Conservation (phyloP, 2,113 vertebrate genomes). For the Pomatostomus ruficeps region DNA sequence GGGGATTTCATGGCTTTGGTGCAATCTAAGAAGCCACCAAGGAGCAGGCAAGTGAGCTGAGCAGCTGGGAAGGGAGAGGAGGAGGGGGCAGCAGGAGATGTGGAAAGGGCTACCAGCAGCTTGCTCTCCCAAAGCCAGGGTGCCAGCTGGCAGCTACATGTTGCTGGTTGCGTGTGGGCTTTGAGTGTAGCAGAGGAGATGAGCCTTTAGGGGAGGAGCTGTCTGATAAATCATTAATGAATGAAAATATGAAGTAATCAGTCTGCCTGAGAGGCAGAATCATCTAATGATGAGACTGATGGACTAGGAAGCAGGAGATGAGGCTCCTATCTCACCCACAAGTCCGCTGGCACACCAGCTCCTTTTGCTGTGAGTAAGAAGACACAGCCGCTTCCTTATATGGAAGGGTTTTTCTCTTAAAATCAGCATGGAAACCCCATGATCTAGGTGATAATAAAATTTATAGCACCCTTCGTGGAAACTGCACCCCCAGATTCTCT, state of each 20-base stretch:
- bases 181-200: not conserved
- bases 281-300: not conserved
- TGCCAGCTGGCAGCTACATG: constrained; percentile 23
- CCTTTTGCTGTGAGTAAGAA: not conserved
- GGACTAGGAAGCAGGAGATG: not conserved
- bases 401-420: not conserved
- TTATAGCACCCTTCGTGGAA: not conserved
- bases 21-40: not conserved
- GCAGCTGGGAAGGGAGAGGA: not conserved
- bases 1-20: not conserved
- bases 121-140: not conserved
- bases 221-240: constrained; percentile 59
- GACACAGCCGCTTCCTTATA: accelerated
- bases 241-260: constrained; percentile 52
- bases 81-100: not conserved
- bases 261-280: constrained; percentile 33
- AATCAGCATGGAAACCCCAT: not conserved
- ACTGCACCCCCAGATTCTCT: not conserved
- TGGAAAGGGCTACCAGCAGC: not conserved
- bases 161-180: constrained; percentile 7
- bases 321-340: not conserved
- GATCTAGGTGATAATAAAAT: not conserved
- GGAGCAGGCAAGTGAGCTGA: not conserved
- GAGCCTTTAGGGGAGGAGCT: constrained; percentile 48
- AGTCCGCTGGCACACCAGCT: not conserved